phyloP scores from a whole-genome alignment of 2,888 invertebrate genomes.

The Neuroscelio doddi region DNA sequence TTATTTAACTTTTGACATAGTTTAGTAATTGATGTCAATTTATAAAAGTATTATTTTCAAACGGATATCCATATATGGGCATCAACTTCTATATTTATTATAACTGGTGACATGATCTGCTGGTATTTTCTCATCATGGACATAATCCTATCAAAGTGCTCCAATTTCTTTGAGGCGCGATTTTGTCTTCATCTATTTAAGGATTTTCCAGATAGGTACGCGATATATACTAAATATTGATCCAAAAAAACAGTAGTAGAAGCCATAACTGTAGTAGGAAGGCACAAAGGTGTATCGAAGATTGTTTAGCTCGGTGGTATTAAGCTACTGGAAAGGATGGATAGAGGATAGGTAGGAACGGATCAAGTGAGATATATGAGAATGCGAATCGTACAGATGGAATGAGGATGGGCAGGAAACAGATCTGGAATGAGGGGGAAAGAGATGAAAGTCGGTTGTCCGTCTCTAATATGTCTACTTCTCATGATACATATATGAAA shows the following conservation, averaged over 20 bases:
- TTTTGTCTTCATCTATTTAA: neutral
- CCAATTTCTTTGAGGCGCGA: neutral
- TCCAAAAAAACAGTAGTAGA: neutral
- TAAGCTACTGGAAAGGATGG: slow-evolving; percentile 5
- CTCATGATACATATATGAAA: slow-evolving; percentile 10
- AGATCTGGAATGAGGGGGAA: neutral
- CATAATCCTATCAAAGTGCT: neutral
- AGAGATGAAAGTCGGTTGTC: neutral
- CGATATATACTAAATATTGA: slow-evolving; percentile 3
- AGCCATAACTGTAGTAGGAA: neutral
- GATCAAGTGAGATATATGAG: slow-evolving; percentile 8
- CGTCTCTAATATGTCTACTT: slow-evolving; percentile 8
- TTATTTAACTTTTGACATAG: too few species aligned
- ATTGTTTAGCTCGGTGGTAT: neutral
- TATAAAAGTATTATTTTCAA: neutral
- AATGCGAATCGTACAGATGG: slow-evolving; percentile 3
- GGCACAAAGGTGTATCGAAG: slow-evolving; percentile 1
- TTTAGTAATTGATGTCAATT: too few species aligned
- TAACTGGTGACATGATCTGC: neutral
- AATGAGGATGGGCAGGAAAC: slow-evolving; percentile 9
- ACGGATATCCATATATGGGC: neutral
- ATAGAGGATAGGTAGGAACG: too few species aligned
- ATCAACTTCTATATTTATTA: neutral
- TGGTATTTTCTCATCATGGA: neutral
- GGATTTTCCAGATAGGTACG: neutral